A percentile compares a stretch with the other conserved stretches of the same genome.
phyloP scores from a whole-genome alignment of 2,797 vertebrate genomes.

The Leuciscus waleckii region DNA sequence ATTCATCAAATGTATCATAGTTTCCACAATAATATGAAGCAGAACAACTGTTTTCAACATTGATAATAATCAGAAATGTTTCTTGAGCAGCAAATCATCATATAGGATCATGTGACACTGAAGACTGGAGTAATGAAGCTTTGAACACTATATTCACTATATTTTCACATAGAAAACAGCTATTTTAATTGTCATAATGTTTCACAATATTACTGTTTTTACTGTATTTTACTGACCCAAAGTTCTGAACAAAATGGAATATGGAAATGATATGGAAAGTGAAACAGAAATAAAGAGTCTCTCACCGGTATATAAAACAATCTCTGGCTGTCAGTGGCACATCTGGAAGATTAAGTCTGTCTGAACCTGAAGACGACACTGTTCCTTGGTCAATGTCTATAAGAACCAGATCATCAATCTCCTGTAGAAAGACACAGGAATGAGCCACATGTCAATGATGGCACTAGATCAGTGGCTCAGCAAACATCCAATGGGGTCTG shows the following conservation, averaged over 20 bases:
- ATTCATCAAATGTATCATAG: neutral
- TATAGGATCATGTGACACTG: too few relatives aligned
- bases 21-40: neutral
- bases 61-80: neutral
- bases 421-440: conserved; percentile 76
- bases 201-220: neutral
- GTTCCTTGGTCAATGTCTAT: conserved; percentile 89
- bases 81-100: neutral
- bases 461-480: neutral
- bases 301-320: conserved; percentile 87
- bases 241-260: too few relatives aligned
- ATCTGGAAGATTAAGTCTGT: conserved; percentile 75
- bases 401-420: conserved; percentile 91
- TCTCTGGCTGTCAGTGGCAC: conserved; percentile 84
- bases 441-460: neutral
- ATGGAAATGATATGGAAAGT: neutral
- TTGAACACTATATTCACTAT: neutral
- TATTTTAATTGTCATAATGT: too few relatives aligned
- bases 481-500: neutral
- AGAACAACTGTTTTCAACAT: neutral
- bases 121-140: neutral
- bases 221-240: neutral
- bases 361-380: conserved; percentile 77
- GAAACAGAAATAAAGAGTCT: neutral
- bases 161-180: neutral